Conservation (phyloP, 2,888 invertebrate genomes). For the Torymus texanus region DNA sequence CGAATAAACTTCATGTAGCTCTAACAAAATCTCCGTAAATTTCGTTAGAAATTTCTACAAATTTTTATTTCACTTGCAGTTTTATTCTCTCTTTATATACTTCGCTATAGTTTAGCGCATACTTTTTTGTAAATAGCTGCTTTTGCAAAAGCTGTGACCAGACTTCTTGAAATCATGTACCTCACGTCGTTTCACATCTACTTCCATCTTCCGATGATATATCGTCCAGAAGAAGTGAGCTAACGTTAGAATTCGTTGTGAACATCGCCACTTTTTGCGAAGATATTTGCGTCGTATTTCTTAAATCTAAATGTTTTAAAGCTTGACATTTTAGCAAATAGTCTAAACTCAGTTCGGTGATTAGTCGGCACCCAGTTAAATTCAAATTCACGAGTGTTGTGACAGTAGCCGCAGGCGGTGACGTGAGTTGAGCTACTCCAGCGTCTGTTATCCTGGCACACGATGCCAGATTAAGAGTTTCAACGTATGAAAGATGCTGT, state of each 20-base stretch:
- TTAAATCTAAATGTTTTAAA: conserved; percentile 83
- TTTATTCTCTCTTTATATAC: conserved; percentile 4
- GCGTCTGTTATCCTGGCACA: conserved; percentile 93
- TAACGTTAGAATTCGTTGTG: not conserved
- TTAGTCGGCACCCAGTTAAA: conserved; percentile 87
- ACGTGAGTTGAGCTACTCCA: conserved; percentile 90
- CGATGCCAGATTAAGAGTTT: conserved; percentile 87
- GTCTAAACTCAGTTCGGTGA: conserved; percentile 89
- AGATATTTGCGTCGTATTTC: conserved; percentile 82
- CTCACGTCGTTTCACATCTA: conserved; percentile 33
- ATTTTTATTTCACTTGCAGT: conserved; percentile 31
- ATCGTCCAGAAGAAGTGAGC: conserved; percentile 23
- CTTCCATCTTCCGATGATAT: not conserved
- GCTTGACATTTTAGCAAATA: conserved; percentile 87
- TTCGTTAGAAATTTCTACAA: conserved; percentile 28
- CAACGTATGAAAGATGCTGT: conserved; percentile 85
- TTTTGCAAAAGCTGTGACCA: not conserved
- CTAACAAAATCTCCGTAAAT: conserved; percentile 23
- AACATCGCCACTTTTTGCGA: conserved; percentile 77
- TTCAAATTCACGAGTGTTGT: conserved; percentile 84
- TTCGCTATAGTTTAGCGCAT: not conserved
- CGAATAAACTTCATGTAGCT: conserved; percentile 10
- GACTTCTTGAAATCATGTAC: not conserved
- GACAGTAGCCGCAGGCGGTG: conserved; percentile 81
- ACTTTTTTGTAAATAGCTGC: not conserved